Evolutionary conservation across 35 echinoderm and acorn worm species (phyloP), one percentile per base, ranked within the genome.

Genomic region (Eucidaris tribuloides): DNA sequence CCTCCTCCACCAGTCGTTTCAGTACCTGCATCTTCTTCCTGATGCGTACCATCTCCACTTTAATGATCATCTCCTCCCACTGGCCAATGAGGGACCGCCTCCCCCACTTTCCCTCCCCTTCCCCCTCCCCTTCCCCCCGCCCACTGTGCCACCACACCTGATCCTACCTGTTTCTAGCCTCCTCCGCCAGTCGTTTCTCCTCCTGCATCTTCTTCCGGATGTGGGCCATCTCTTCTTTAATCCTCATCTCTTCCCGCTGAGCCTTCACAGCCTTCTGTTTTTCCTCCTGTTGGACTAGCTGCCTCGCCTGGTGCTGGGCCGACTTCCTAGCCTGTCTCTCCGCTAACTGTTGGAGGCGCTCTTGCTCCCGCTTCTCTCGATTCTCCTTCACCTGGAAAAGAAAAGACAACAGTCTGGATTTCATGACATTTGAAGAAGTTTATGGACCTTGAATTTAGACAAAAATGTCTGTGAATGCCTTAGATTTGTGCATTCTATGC

Each of bases 231-330:
- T 97, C 94, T 46, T 97, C 89, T 63, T 86, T 80, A 17, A 97
- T 72, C 45, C 87, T 55, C 25, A 60, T 82, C 56, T 96, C 92
- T 65, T 96, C 94, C 37, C 92, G 71, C 45, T 93, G 90, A 30
- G n/a, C 77, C 42, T 83, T 61, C 54, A 89, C 20, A 7, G 59
- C 72, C 66, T 77, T 89, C 29, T 61, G 82, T 45, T 83, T 81
- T 44, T 97, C 89, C 49, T 97, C 94, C 35, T 97, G 78, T 45
- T 89, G 79, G 2, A 97, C 84, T 78, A 97, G 85, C 82, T 92
- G 94, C 28, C 85, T 68, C 0, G 89, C 94, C 86, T 93, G 86
- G 39, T 81, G 54, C 77, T 97, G 89, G 19, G 89, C 85, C 38
- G 79, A 74, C 74, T 90, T 88, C 36, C 85, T 68, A 17, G 80